phyloP scores from a whole-genome alignment of 2,797 vertebrate species.

The Melanotaenia pygmaea region DNA sequence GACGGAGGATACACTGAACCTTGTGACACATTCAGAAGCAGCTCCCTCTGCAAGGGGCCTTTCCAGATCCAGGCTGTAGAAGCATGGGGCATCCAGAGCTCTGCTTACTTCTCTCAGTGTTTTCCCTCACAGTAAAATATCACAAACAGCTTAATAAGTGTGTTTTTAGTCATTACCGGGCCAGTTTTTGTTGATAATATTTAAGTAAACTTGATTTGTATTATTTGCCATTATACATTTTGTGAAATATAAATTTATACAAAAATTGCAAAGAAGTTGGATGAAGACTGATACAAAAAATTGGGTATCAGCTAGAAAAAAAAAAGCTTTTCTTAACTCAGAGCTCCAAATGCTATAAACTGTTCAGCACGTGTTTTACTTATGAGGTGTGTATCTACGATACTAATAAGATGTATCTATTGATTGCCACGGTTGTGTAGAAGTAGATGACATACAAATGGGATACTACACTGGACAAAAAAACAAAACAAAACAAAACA shows the following conservation, averaged over 20 bases:
- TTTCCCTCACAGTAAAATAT: constrained; percentile 35
- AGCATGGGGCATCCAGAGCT: constrained; percentile 88
- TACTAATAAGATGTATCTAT: too few relatives aligned
- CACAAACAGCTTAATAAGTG: not conserved
- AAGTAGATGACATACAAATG: too few relatives aligned
- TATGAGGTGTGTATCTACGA: too few relatives aligned
- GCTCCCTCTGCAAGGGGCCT: constrained; percentile 83
- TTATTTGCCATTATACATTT: constrained; percentile 28
- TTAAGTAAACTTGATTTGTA: constrained; percentile 16
- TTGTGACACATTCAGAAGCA: constrained; percentile 89
- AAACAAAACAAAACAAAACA: too few relatives aligned
- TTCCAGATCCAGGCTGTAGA: constrained; percentile 89
- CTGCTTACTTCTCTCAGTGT: constrained; percentile 58
- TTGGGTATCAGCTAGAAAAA: too few relatives aligned
- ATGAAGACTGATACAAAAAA: too few relatives aligned
- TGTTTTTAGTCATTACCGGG: not conserved
- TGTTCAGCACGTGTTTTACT: too few relatives aligned
- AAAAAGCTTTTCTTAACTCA: too few relatives aligned
- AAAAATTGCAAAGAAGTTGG: not conserved
- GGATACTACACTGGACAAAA: too few relatives aligned
- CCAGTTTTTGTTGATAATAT: constrained; percentile 2
- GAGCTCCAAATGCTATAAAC: too few relatives aligned
- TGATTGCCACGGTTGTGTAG: too few relatives aligned
- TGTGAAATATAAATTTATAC: constrained; percentile 20
- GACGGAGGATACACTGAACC: constrained; percentile 78